Evolutionary conservation across 2,888 invertebrate genomes (phyloP).

Genomic region (Xanthia icteritia): DNA sequence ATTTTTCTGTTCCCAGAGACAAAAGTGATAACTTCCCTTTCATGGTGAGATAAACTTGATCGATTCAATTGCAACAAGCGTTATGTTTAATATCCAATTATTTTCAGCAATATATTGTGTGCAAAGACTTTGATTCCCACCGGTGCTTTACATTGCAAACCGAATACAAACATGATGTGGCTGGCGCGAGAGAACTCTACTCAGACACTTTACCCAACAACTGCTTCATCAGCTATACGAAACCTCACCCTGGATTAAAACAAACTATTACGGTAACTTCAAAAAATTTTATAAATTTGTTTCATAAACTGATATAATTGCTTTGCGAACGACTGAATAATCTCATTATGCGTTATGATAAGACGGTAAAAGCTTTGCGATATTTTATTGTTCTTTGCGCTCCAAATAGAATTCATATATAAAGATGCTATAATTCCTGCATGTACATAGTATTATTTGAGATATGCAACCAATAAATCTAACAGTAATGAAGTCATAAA

Average conservation of each 20-base stretch:
- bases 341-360: slow-evolving; percentile 24
- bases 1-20: slow-evolving; percentile 2
- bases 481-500: slow-evolving; percentile 44
- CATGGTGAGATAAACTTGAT: background rate
- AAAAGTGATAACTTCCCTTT: slow-evolving; percentile 7
- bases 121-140: slow-evolving; percentile 71
- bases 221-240: slow-evolving; percentile 75
- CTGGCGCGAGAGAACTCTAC: slow-evolving; percentile 53
- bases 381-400: slow-evolving; percentile 41
- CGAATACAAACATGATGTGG: slow-evolving; percentile 53
- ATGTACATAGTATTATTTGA: background rate
- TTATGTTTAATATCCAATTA: slow-evolving; percentile 32
- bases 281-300: slow-evolving; percentile 1
- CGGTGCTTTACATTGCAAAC: slow-evolving; percentile 75
- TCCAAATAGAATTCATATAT: slow-evolving; percentile 5
- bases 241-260: slow-evolving; percentile 55
- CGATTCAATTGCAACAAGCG: slow-evolving; percentile 19
- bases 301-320: slow-evolving; percentile 12
- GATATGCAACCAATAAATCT: slow-evolving; percentile 41
- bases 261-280: slow-evolving; percentile 67
- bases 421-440: background rate
- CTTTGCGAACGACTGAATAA: slow-evolving; percentile 49
- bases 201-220: slow-evolving; percentile 56
- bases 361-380: slow-evolving; percentile 55
- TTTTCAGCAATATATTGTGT: slow-evolving; percentile 72